Evolutionary conservation across 2,888 invertebrate species (phyloP), one percentile per base, ranked within the genome.

Genomic region (Azorinus chamasolen): DNA sequence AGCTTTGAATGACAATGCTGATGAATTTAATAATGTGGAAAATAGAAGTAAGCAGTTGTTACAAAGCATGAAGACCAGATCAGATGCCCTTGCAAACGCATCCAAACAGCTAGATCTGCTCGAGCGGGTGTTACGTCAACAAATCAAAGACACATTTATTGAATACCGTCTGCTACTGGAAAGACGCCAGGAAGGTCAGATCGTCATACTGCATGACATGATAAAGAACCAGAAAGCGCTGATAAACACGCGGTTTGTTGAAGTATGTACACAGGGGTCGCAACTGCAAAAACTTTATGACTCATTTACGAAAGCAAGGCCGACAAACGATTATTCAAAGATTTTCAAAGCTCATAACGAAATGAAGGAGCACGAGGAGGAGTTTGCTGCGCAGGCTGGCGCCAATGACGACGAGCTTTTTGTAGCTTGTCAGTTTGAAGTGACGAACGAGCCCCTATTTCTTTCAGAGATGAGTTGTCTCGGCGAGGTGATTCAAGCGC

Each of bases 131-230:
- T 59, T 90, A 12, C 73, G 85, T 27, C 72, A 78, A 27, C 81
- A 85, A 48, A 89, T 90, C 32, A 89, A 89, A 62, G 90, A 90
- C 66, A 88, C 89, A 2, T 90, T 90, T 71, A 90, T 90, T 32
- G 90, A 90, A 55, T 90, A 88, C 58, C 80, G 89, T 64, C 83
- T 90, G 24, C 81, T 89, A 6, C 66, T 90, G 43, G 90, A 90
- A 50, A 82, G 86, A 41, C 75, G 90, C 24, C 89, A 90, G 63
- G 89, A 90, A 54, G 88, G 87, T 1, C 80, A 88, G 37, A 86
- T 86, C 0, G 75, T 81, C 1, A 87, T 85, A 53, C 69, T 89
- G 16, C 85, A 84, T 12, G 87, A 89, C 39, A 83, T 83, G 39
- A 76, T 89, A 6, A 83, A 89, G 68, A 85, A 87, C 37, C 89